Percentiles rank a stretch among this genome's conserved stretches.
phyloP scores from a whole-genome alignment of 2,888 invertebrate species.

The Leptinotarsa tumamoca region DNA sequence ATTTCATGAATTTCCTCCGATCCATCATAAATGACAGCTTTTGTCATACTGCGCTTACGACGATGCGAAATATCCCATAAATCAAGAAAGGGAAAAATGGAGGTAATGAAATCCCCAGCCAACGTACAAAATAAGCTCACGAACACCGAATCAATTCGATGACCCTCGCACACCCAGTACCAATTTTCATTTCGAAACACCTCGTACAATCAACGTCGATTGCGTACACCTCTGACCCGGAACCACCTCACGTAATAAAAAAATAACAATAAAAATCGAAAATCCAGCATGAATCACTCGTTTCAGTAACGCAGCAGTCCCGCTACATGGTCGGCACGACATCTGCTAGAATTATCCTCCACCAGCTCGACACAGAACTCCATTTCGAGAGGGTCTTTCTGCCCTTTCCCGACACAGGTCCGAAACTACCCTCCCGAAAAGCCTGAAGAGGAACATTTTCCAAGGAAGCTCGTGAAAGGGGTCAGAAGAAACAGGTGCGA shows the following conservation, averaged over 20 bases:
- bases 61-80: not conserved
- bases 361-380: conserved; percentile 54
- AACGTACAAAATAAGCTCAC: conserved; percentile 19
- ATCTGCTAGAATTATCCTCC: conserved; percentile 43
- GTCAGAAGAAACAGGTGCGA: conserved; percentile 12
- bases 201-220: conserved; percentile 31
- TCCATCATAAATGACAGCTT: too few relatives aligned
- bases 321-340: conserved; percentile 36
- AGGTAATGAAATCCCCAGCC: not conserved
- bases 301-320: conserved; percentile 48
- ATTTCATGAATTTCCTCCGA: too few relatives aligned
- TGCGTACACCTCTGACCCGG: conserved; percentile 37
- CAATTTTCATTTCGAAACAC: conserved; percentile 25
- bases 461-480: not conserved
- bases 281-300: conserved; percentile 52
- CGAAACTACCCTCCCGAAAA: conserved; percentile 41
- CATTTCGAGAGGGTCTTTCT: conserved; percentile 61
- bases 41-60: not conserved
- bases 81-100: not conserved
- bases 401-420: conserved; percentile 35
- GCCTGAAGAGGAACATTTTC: not conserved
- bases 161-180: not conserved
- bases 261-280: conserved; percentile 37
- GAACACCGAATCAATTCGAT: conserved; percentile 5
- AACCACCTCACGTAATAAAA: conserved; percentile 61